These are phyloP conservation scores for Phlogophora meticulosa DNA, from an alignment of 2,888 invertebrate species.

Conservation along the genomic window DNA sequence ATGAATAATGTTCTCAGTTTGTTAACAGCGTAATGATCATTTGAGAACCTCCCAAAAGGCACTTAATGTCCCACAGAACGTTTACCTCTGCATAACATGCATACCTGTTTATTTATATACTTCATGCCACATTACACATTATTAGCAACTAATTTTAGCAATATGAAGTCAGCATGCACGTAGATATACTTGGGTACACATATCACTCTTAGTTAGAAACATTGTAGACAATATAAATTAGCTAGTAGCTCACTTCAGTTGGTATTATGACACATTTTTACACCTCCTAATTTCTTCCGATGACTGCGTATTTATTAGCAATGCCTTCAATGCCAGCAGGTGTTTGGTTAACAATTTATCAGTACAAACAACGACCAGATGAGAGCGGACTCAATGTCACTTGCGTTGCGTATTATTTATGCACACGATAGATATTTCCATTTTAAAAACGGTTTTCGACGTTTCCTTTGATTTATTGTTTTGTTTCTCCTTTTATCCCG, in stretches of 20 bases:
- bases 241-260: constrained; percentile 71
- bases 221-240: constrained; percentile 77
- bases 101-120: constrained; percentile 81
- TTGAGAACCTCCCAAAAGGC: constrained; percentile 35
- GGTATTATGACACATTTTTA: constrained; percentile 64
- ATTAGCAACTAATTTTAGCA: constrained; percentile 82
- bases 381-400: constrained; percentile 74
- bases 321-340: constrained; percentile 75
- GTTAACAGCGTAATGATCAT: constrained; percentile 33
- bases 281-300: constrained; percentile 70
- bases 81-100: constrained; percentile 78
- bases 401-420: constrained; percentile 68
- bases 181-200: constrained; percentile 80
- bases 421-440: constrained; percentile 66
- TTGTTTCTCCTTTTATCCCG: constrained; percentile 39
- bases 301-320: constrained; percentile 70
- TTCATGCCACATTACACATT: constrained; percentile 76
- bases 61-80: constrained; percentile 69
- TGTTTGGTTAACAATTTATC: constrained; percentile 76
- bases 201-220: constrained; percentile 80
- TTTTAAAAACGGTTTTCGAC: constrained; percentile 52
- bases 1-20: constrained; percentile 15
- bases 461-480: constrained; percentile 40
- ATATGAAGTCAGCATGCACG: constrained; percentile 86
- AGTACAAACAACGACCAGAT: constrained; percentile 71